These are phyloP conservation scores for Gila robusta DNA, from an alignment of 2,797 vertebrate species.

Conservation along the genomic window DNA sequence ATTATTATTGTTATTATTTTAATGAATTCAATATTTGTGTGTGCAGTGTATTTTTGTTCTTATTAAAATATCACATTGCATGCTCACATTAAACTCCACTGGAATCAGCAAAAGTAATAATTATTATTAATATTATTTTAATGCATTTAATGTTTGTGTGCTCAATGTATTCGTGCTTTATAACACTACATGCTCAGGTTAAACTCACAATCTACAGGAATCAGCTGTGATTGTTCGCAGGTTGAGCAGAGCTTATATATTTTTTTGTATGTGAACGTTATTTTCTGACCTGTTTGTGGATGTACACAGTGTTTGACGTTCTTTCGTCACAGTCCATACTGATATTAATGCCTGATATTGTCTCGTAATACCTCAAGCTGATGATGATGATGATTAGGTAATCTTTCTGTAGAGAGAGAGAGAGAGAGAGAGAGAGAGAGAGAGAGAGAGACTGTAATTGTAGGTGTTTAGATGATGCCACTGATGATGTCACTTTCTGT, in stretches of 20 bases:
- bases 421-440: neutral
- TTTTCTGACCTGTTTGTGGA: slow-evolving; percentile 82
- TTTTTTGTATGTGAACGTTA: neutral
- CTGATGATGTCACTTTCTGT: neutral
- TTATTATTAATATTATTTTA: neutral
- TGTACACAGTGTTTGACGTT: slow-evolving; percentile 83
- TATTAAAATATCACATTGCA: neutral
- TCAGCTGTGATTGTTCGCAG: neutral
- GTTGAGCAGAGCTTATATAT: too few relatives aligned
- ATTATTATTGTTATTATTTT: neutral
- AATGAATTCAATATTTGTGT: neutral
- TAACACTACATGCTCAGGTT: neutral
- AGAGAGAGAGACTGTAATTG: neutral
- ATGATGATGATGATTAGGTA: slow-evolving; percentile 87
- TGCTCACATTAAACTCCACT: neutral
- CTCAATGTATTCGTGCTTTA: neutral
- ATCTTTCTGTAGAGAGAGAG: slow-evolving; percentile 71
- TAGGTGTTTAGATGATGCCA: neutral
- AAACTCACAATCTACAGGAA: neutral
- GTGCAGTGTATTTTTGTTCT: neutral
- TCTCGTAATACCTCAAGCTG: slow-evolving; percentile 83
- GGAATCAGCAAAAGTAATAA: neutral
- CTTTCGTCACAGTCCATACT: slow-evolving; percentile 77
- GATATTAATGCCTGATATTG: slow-evolving; percentile 71
- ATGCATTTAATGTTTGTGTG: neutral